These are phyloP conservation scores for Lacerta viridis DNA, from an alignment of 2,797 vertebrate species.

Conservation along the genomic window DNA sequence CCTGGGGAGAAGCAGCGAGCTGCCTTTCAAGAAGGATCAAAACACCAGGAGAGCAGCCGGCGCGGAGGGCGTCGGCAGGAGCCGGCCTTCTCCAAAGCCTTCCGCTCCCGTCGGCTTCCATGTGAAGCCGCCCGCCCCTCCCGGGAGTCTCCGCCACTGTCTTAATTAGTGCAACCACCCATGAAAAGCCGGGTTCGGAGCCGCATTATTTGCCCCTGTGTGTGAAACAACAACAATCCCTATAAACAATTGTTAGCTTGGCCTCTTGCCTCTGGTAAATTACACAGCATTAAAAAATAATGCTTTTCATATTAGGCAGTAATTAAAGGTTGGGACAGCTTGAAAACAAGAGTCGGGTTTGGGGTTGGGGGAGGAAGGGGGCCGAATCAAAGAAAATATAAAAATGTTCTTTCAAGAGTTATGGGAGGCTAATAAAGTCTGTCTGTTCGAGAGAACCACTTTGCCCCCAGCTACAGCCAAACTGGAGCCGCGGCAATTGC, in stretches of 20 bases:
- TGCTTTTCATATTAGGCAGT: conserved; percentile 91
- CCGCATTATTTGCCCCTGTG: conserved; percentile 83
- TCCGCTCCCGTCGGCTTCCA: conserved; percentile 84
- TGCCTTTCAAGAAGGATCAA: conserved; percentile 77
- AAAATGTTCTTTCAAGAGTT: conserved; percentile 88
- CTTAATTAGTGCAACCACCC: conserved; percentile 91
- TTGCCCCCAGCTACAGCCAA: conserved; percentile 89
- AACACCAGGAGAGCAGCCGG: conserved; percentile 81
- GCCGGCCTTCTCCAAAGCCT: conserved; percentile 82
- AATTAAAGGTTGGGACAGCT: conserved; percentile 90
- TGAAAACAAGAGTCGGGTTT: conserved; percentile 86
- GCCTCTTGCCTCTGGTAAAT: conserved; percentile 88
- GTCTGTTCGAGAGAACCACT: conserved; percentile 85
- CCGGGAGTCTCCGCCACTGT: conserved; percentile 84
- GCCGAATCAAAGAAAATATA: conserved; percentile 87
- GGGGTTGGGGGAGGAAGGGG: conserved; percentile 72
- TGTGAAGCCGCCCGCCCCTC: conserved; percentile 76
- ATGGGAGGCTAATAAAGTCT: conserved; percentile 89
- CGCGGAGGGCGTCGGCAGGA: conserved; percentile 77
- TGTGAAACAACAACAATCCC: conserved; percentile 85
- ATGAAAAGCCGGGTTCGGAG: conserved; percentile 86
- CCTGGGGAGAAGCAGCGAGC: conserved; percentile 31
- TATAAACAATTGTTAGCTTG: conserved; percentile 87
- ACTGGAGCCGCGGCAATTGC: conserved; percentile 89
- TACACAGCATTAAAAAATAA: conserved; percentile 90